phyloP scores from a whole-genome alignment of 1,140 invertebrate genomes.

The Drosophila pseudoobscura region DNA sequence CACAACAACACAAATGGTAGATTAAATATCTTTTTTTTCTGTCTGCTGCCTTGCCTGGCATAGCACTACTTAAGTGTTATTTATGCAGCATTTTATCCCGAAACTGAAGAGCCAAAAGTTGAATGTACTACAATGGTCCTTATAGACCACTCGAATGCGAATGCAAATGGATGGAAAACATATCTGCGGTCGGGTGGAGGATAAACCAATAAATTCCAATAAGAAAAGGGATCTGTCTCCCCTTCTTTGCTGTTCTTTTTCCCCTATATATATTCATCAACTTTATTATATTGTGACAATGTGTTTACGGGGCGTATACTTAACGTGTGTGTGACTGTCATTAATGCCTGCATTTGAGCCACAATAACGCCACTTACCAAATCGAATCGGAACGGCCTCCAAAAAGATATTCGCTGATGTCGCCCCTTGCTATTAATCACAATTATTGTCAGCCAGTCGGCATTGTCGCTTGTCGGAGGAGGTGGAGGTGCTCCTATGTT shows the following conservation, averaged over 20 bases:
- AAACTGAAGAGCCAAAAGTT: conserved; percentile 50
- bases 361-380: conserved; percentile 21
- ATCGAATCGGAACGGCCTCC: conserved; percentile 23
- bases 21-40: no score
- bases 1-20: no score
- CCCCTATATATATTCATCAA: conserved; percentile 33
- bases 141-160: conserved; percentile 29
- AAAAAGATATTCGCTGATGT: conserved; percentile 40
- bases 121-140: conserved; percentile 42
- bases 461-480: neutral
- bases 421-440: conserved; percentile 63
- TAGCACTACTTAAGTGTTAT: conserved; percentile 50
- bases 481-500: neutral
- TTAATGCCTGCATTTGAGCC: conserved; percentile 41
- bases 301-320: conserved; percentile 23
- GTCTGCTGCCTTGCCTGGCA: no score
- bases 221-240: neutral
- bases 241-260: neutral
- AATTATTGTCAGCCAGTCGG: conserved; percentile 58
- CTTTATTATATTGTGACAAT: conserved; percentile 23
- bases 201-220: conserved; percentile 33
- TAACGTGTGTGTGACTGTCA: conserved; percentile 24
- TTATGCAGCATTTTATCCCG: conserved; percentile 40
- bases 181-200: neutral
- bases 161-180: neutral